Evolutionary conservation across 2,113 vertebrate genomes (phyloP).

Genomic region (Grallaria varia): DNA sequence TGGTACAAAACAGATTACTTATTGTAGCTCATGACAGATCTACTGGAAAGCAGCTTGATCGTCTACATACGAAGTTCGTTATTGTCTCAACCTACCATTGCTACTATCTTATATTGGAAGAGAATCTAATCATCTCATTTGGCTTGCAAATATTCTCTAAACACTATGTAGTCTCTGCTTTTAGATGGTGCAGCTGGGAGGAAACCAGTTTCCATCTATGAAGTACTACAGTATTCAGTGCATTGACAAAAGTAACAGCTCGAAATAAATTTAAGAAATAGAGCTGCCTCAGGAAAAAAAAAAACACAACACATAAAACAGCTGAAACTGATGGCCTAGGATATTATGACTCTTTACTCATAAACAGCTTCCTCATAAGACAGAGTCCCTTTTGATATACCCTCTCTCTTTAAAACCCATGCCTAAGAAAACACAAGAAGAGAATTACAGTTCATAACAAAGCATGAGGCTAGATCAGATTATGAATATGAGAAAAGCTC

Average conservation of each 20-base stretch:
- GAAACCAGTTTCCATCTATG: background rate
- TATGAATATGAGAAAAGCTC: background rate
- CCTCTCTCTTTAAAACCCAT: background rate
- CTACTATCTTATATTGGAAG: background rate
- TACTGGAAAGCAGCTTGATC: background rate
- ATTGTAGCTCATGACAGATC: background rate
- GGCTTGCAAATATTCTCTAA: background rate
- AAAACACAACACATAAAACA: background rate
- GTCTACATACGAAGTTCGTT: background rate
- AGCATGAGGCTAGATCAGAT: background rate
- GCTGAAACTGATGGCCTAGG: background rate
- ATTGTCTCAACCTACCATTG: background rate
- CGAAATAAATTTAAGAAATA: background rate
- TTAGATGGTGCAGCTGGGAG: conserved; percentile 11
- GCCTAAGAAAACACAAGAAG: background rate
- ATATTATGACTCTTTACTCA: background rate
- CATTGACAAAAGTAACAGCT: background rate
- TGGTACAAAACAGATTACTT: background rate
- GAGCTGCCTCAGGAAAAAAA: background rate
- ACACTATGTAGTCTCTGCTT: background rate
- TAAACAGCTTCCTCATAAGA: background rate
- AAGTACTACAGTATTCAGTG: background rate
- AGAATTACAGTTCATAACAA: background rate
- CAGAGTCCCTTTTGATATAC: background rate
- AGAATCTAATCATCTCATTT: background rate